A percentile compares a stretch with the other conserved stretches of the same genome.
phyloP scores from a whole-genome alignment of 2,888 invertebrate genomes.

The Stegana nigrithorax region DNA sequence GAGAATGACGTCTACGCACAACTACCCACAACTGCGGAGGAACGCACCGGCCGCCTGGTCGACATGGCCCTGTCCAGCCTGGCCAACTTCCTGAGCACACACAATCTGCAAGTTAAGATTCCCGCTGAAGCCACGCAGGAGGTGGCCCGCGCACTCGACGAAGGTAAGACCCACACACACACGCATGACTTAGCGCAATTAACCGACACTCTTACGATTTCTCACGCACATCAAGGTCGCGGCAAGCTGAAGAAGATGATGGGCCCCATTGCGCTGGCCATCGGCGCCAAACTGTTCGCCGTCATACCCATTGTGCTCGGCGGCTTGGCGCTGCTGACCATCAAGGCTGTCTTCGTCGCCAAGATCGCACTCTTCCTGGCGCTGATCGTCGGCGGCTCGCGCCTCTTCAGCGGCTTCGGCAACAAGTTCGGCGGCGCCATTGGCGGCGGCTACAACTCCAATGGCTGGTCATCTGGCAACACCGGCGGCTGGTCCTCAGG shows the following conservation, averaged over 20 bases:
- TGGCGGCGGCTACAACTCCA: constrained; percentile 53
- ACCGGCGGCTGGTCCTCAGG: constrained; percentile 53
- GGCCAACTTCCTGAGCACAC: constrained; percentile 72
- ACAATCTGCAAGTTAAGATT: constrained; percentile 78
- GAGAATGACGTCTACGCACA: constrained; percentile 71
- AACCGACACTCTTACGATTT: not conserved
- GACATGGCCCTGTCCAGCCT: constrained; percentile 72
- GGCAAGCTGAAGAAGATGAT: constrained; percentile 82
- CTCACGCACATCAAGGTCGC: too few species aligned
- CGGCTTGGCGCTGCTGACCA: constrained; percentile 78
- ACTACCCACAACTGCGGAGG: constrained; percentile 71
- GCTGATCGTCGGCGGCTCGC: constrained; percentile 77
- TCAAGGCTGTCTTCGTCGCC: constrained; percentile 82
- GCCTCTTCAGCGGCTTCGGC: constrained; percentile 73
- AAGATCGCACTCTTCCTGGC: constrained; percentile 83
- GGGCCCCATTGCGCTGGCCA: constrained; percentile 76
- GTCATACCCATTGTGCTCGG: constrained; percentile 79
- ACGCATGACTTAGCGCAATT: too few species aligned
- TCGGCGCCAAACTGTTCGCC: constrained; percentile 79
- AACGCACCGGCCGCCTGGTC: constrained; percentile 71
- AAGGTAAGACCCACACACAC: too few species aligned
- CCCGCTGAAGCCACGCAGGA: constrained; percentile 75
- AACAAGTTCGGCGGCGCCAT: constrained; percentile 59
- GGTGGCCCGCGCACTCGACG: constrained; percentile 79
- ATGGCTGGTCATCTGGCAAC: constrained; percentile 52